These are phyloP conservation scores for Wiebesia pumilae DNA, from an alignment of 1,140 invertebrate genomes.

Conservation along the genomic window DNA sequence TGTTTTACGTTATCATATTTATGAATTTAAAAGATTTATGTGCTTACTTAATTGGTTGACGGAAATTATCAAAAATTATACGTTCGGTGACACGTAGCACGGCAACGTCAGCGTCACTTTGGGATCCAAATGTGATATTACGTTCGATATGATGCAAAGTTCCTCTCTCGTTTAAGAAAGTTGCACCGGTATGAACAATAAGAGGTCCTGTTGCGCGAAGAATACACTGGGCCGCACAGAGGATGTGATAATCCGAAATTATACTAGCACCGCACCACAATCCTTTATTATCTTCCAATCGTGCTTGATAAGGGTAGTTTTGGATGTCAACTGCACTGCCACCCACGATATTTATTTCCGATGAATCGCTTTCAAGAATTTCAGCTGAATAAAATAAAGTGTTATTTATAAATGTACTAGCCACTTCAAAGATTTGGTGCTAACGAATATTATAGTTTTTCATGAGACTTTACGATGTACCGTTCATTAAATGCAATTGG, in stretches of 20 bases:
- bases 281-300: not conserved
- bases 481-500: not conserved
- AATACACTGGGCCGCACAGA: not conserved
- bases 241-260: not conserved
- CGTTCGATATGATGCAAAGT: not conserved
- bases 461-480: too few relatives aligned
- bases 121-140: not conserved
- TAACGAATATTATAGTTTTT: too few relatives aligned
- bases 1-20: too few relatives aligned
- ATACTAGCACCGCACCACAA: not conserved
- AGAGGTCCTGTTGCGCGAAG: not conserved
- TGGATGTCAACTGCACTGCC: not conserved
- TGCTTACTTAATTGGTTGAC: conserved; percentile 39
- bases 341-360: not conserved
- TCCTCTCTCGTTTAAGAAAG: not conserved
- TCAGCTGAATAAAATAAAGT: not conserved
- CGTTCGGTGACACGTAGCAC: not conserved
- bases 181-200: not conserved
- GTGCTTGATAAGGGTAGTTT: not conserved
- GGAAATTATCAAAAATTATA: not conserved
- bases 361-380: not conserved
- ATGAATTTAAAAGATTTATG: not conserved
- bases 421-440: too few relatives aligned
- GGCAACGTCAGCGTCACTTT: not conserved
- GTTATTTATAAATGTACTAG: too few relatives aligned